Evolutionary conservation across 2,888 invertebrate species (phyloP).

Genomic region (Elaeidobius kamerunicus): DNA sequence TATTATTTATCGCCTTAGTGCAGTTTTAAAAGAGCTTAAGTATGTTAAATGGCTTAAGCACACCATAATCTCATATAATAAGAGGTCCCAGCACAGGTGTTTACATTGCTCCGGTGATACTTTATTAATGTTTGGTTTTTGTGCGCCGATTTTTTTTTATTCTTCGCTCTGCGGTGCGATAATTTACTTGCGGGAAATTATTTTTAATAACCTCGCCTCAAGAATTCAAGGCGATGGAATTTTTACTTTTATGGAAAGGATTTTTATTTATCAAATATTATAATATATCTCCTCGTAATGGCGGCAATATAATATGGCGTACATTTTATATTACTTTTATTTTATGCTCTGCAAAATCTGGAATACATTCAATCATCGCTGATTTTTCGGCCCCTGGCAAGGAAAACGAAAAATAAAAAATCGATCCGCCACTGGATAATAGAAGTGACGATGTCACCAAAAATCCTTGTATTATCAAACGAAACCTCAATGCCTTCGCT

Average conservation of each 20-base stretch:
- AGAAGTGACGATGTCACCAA: too few relatives aligned
- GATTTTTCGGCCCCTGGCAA: too few relatives aligned
- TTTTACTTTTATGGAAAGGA: background rate
- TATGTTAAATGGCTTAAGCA: slow-evolving; percentile 31
- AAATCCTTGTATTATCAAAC: too few relatives aligned
- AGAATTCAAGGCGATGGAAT: background rate
- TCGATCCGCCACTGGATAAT: too few relatives aligned
- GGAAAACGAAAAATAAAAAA: too few relatives aligned
- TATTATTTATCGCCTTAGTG: slow-evolving; percentile 26
- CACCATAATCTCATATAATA: slow-evolving; percentile 28
- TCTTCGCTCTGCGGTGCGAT: background rate
- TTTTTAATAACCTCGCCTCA: slow-evolving; percentile 10
- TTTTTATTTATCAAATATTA: too few relatives aligned
- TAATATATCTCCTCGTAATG: background rate
- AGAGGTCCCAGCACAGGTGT: slow-evolving; percentile 29
- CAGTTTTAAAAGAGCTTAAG: slow-evolving; percentile 27
- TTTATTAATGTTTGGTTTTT: slow-evolving; percentile 30
- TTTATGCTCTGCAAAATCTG: too few relatives aligned
- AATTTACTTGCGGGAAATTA: slow-evolving; percentile 14
- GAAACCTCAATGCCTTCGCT: too few relatives aligned
- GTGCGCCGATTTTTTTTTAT: slow-evolving; percentile 5
- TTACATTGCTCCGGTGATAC: slow-evolving; percentile 25
- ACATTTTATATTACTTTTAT: too few relatives aligned
- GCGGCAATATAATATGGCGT: too few relatives aligned
- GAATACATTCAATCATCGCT: too few relatives aligned